phyloP scores from a whole-genome alignment of 1,140 invertebrate species.

The Argopecten irradians region DNA sequence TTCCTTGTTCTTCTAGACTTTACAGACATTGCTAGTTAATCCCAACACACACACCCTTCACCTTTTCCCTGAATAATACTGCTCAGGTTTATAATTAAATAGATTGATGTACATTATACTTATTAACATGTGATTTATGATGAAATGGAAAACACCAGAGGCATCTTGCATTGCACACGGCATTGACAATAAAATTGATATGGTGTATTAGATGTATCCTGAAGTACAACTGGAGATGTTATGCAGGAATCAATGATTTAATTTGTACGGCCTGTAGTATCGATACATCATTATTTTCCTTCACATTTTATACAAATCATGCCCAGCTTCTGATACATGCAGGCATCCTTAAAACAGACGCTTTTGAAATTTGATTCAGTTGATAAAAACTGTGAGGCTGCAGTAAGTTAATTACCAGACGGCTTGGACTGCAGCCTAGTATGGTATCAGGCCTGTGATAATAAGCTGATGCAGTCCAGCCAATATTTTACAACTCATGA shows the following conservation, averaged over 20 bases:
- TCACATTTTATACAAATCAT: constrained; percentile 8
- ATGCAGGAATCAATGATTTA: neutral
- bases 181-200: constrained; percentile 12
- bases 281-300: neutral
- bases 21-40: too few species aligned
- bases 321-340: neutral
- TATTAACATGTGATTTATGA: neutral
- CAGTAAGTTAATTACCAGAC: neutral
- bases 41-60: too few species aligned
- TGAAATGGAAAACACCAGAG: neutral
- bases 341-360: neutral
- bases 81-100: neutral
- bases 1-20: too few species aligned
- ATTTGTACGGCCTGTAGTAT: constrained; percentile 6
- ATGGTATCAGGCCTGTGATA: neutral
- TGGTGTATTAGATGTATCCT: neutral
- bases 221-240: neutral
- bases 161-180: neutral
- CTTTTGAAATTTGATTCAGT: neutral
- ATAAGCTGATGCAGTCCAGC: neutral
- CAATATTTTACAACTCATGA: constrained; percentile 1
- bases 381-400: neutral
- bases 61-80: too few species aligned
- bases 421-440: constrained; percentile 7
- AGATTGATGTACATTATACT: neutral